Conservation (phyloP, 2,113 vertebrate genomes). For the Ivindomyrus marchei region DNA sequence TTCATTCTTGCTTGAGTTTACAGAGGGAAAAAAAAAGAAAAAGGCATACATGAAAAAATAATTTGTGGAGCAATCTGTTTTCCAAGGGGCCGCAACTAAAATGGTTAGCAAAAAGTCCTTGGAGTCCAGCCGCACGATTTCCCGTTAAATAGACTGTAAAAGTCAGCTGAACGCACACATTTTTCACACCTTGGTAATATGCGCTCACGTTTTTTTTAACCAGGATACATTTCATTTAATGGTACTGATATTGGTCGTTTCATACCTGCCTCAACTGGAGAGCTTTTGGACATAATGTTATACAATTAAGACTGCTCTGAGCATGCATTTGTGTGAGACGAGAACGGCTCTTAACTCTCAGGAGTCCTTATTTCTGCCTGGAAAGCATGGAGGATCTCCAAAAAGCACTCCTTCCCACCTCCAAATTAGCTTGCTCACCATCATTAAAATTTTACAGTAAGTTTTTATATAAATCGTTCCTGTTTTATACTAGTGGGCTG, state of each 20-base stretch:
- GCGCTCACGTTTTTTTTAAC: not conserved
- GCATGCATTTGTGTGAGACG: not conserved
- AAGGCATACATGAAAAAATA: not conserved
- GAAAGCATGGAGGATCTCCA: constrained; percentile 6
- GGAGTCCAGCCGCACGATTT: not conserved
- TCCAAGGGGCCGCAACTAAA: not conserved
- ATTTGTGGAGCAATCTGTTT: not conserved
- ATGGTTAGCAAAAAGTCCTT: not conserved
- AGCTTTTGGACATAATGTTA: constrained; percentile 13
- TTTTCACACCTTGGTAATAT: not conserved
- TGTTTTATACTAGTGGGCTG: not conserved
- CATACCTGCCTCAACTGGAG: not conserved
- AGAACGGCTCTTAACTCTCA: constrained; percentile 12
- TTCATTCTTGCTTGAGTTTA: not conserved
- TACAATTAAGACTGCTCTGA: constrained; percentile 12
- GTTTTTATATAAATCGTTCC: not conserved
- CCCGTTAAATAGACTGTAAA: not conserved
- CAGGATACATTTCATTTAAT: not conserved
- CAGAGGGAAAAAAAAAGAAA: not conserved
- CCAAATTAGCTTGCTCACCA: not conserved
- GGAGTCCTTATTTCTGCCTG: constrained; percentile 13
- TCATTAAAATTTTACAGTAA: constrained; percentile 7
- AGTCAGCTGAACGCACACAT: constrained; percentile 4
- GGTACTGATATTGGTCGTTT: constrained; percentile 12
- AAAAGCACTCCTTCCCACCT: not conserved